These are phyloP conservation scores for Agrilus cyanescens DNA, from an alignment of 2,888 invertebrate genomes.

Conservation along the genomic window DNA sequence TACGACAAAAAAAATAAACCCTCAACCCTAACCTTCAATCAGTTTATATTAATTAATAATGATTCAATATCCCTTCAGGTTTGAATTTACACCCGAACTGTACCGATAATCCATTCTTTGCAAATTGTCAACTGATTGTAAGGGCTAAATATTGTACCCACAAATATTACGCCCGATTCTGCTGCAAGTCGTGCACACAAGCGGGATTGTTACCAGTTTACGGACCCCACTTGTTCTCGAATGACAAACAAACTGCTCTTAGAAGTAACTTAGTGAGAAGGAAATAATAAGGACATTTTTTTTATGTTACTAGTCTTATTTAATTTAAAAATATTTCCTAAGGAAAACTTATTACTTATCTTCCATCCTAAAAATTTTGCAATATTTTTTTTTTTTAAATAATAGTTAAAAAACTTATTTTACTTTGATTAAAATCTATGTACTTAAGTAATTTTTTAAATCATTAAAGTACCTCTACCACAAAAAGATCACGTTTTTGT, in stretches of 20 bases:
- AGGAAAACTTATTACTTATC: too few species aligned
- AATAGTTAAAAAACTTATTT: too few species aligned
- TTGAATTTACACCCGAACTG: constrained; percentile 67
- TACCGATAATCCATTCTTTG: constrained; percentile 77
- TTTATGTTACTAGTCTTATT: too few species aligned
- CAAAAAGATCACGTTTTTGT: too few species aligned
- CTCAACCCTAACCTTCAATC: background rate
- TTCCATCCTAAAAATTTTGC: too few species aligned
- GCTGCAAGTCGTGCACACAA: constrained; percentile 84
- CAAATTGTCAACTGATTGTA: constrained; percentile 82
- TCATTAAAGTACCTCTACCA: too few species aligned
- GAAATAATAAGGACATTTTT: constrained; percentile 7
- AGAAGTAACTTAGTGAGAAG: constrained; percentile 22
- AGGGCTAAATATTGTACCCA: constrained; percentile 75
- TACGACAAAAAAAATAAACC: background rate
- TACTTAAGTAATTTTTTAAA: too few species aligned
- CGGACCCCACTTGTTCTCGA: constrained; percentile 35
- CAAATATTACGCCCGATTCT: constrained; percentile 84
- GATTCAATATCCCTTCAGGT: constrained; percentile 37
- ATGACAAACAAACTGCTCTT: constrained; percentile 21
- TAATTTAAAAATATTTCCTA: too few species aligned
- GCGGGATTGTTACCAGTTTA: constrained; percentile 59
- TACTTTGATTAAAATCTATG: too few species aligned
- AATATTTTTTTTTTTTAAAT: too few species aligned
- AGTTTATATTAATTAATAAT: constrained; percentile 4